These are phyloP conservation scores for Chanos chanos DNA, from an alignment of 2,797 vertebrate genomes.

Conservation along the genomic window DNA sequence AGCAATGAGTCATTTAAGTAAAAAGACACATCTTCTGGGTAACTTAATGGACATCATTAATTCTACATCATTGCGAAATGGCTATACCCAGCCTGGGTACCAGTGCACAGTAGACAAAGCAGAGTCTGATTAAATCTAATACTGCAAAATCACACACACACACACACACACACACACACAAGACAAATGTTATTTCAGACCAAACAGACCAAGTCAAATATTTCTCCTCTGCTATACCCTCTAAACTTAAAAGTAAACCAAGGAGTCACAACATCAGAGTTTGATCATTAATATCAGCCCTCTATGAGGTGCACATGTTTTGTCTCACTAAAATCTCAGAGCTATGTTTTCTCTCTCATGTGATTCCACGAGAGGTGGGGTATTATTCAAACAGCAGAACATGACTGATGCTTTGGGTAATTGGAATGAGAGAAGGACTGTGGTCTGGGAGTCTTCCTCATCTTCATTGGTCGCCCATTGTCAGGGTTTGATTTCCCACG, in stretches of 20 bases:
- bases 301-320: too few relatives aligned
- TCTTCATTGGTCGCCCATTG: slow-evolving; percentile 56
- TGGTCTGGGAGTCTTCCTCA: slow-evolving; percentile 54
- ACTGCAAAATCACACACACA: slow-evolving; percentile 10
- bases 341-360: neutral
- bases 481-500: slow-evolving; percentile 61
- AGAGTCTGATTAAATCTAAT: slow-evolving; percentile 22
- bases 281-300: slow-evolving; percentile 21
- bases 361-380: slow-evolving; percentile 19
- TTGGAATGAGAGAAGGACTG: slow-evolving; percentile 53
- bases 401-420: slow-evolving; percentile 58
- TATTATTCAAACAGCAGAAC: slow-evolving; percentile 50
- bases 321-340: too few relatives aligned
- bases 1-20: neutral
- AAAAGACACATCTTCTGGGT: neutral
- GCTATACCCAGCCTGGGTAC: slow-evolving; percentile 25
- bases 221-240: too few relatives aligned
- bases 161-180: too few relatives aligned
- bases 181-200: too few relatives aligned
- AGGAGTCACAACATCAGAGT: slow-evolving; percentile 17
- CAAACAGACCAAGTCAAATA: too few relatives aligned
- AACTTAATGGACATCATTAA: slow-evolving; percentile 24
- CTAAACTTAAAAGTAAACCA: neutral
- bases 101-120: slow-evolving; percentile 15
- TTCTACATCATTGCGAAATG: slow-evolving; percentile 28